These are phyloP conservation scores for Microdon myrmicae DNA, from an alignment of 2,888 invertebrate genomes.

Conservation along the genomic window DNA sequence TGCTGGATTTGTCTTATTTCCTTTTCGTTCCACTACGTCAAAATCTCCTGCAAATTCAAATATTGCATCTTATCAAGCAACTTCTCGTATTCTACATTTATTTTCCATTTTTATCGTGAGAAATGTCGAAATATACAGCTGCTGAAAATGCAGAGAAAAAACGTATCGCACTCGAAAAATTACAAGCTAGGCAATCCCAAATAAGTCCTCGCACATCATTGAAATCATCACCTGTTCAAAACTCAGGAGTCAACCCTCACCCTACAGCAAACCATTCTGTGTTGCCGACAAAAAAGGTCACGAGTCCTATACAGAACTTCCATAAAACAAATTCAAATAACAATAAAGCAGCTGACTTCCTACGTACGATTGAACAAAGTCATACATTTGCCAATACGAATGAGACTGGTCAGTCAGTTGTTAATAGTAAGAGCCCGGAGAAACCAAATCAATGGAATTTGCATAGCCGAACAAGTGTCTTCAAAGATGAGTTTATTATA, in stretches of 20 bases:
- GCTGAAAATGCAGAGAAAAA: slow-evolving; percentile 69
- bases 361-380: slow-evolving; percentile 59
- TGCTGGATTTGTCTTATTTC: too few relatives aligned
- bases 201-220: neutral
- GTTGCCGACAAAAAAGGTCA: slow-evolving; percentile 7
- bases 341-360: slow-evolving; percentile 58
- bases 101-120: neutral
- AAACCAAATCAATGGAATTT: slow-evolving; percentile 58
- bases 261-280: too few relatives aligned
- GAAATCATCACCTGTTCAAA: too few relatives aligned
- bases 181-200: slow-evolving; percentile 59
- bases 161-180: slow-evolving; percentile 66
- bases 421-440: slow-evolving; percentile 59
- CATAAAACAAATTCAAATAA: slow-evolving; percentile 51
- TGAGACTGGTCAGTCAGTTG: slow-evolving; percentile 55
- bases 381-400: slow-evolving; percentile 56
- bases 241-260: too few relatives aligned
- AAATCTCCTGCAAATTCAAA: too few relatives aligned
- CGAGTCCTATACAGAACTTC: slow-evolving; percentile 16
- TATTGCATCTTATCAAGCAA: too few relatives aligned
- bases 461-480: slow-evolving; percentile 2
- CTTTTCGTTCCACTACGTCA: too few relatives aligned
- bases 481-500: slow-evolving; percentile 31
- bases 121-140: slow-evolving; percentile 64
- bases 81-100: too few relatives aligned